Evolutionary conservation across 2,797 vertebrate genomes (phyloP).

Genomic region (Glossophaga mutica): DNA sequence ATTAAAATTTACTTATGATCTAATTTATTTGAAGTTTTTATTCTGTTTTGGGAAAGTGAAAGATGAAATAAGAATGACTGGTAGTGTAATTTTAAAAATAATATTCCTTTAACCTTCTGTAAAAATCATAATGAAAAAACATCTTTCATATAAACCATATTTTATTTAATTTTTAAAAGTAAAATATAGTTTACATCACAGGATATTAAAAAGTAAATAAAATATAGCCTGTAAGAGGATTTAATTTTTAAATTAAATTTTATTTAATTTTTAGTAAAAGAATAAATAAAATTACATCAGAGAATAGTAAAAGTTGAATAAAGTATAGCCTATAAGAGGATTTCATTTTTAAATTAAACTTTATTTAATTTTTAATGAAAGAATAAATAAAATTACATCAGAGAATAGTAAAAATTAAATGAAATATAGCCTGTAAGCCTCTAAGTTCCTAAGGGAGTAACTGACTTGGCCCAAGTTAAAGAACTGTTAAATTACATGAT

Average conservation of each 20-base stretch:
- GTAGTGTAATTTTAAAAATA: background rate
- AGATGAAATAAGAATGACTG: background rate
- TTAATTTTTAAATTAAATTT: too few species aligned
- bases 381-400: too few species aligned
- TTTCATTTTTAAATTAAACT: too few species aligned
- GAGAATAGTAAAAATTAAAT: too few species aligned
- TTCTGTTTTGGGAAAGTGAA: slow-evolving; percentile 3
- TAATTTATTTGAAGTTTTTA: slow-evolving; percentile 13
- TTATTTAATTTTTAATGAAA: too few species aligned
- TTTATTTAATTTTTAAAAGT: background rate
- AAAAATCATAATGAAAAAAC: background rate
- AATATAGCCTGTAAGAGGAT: too few species aligned
- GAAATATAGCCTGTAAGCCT: background rate
- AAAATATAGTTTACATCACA: too few species aligned
- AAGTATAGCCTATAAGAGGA: too few species aligned
- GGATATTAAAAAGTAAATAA: too few species aligned
- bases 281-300: too few species aligned
- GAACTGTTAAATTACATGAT: background rate
- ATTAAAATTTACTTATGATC: background rate
- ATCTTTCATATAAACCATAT: background rate
- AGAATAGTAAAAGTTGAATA: too few species aligned
- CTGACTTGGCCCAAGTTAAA: background rate
- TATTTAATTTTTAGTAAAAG: too few species aligned
- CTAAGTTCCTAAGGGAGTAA: background rate
- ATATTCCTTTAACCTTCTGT: background rate